A percentile compares a stretch with the other conserved stretches of the same genome.
phyloP scores from a whole-genome alignment of 2,113 vertebrate species.

The Oreochromis spilurus region DNA sequence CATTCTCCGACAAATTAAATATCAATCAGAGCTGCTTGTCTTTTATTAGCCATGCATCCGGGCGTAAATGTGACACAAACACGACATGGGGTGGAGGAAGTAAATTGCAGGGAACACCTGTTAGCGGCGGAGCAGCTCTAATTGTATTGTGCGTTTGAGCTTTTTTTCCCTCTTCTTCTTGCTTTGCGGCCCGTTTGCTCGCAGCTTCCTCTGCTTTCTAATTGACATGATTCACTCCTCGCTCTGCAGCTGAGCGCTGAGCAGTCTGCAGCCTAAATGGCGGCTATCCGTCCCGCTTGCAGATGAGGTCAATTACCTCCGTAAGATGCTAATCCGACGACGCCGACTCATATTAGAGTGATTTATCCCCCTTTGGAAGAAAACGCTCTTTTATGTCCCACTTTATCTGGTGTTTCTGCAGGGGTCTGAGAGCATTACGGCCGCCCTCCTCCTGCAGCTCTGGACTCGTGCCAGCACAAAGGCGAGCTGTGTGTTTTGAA shows the following conservation, averaged over 20 bases:
- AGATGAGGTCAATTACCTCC: conserved; percentile 52
- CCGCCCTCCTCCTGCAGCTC: background rate
- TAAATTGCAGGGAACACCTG: conserved; percentile 43
- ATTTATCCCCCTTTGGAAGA: conserved; percentile 37
- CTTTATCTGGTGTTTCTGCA: conserved; percentile 23
- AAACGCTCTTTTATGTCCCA: conserved; percentile 38
- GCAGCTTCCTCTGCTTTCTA: conserved; percentile 39
- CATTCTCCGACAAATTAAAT: conserved; percentile 58
- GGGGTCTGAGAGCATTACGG: conserved; percentile 7
- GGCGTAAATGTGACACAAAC: conserved; percentile 35
- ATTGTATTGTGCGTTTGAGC: conserved; percentile 6
- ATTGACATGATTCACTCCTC: conserved; percentile 62
- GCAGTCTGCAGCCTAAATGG: conserved; percentile 35
- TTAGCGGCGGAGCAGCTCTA: conserved; percentile 36
- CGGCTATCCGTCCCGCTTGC: conserved; percentile 37
- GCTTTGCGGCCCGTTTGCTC: conserved; percentile 14
- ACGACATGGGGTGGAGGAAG: conserved; percentile 11
- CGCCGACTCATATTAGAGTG: conserved; percentile 35
- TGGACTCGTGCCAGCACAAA: conserved; percentile 4
- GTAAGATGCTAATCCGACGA: conserved; percentile 32
- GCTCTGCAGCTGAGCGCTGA: background rate
- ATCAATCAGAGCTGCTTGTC: conserved; percentile 55
- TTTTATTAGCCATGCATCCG: conserved; percentile 50
- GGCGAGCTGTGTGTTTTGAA: conserved; percentile 22
- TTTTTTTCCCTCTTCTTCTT: background rate